phyloP scores from a whole-genome alignment of 2,888 invertebrate species.

The Aproaerema taeniolella region DNA sequence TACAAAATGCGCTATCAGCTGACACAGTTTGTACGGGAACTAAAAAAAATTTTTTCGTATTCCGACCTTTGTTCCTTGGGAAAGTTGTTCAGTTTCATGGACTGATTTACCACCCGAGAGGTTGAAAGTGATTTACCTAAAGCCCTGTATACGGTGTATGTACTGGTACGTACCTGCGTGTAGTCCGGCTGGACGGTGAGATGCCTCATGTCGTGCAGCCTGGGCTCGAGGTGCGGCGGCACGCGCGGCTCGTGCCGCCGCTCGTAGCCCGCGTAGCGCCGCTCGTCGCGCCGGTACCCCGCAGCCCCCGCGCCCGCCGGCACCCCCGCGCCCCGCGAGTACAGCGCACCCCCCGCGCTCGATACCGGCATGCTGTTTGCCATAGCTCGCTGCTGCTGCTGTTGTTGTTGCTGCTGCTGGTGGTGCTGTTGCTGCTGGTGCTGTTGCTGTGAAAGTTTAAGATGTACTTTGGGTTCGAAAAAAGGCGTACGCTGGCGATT shows the following conservation, averaged over 20 bases:
- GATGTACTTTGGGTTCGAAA: too few relatives aligned
- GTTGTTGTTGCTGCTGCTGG: too few relatives aligned
- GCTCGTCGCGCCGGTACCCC: slow-evolving; percentile 13
- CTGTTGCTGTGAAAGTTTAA: slow-evolving; percentile 1
- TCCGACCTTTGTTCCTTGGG: too few relatives aligned
- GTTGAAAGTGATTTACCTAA: too few relatives aligned
- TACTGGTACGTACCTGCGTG: slow-evolving; percentile 51
- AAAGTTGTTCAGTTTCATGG: too few relatives aligned
- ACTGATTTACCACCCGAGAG: too few relatives aligned
- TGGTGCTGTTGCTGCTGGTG: slow-evolving; percentile 10
- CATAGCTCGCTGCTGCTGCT: slow-evolving; percentile 6
- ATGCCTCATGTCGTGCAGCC: slow-evolving; percentile 21
- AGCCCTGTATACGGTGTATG: neutral
- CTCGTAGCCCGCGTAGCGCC: slow-evolving; percentile 19
- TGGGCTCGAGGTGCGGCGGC: slow-evolving; percentile 24
- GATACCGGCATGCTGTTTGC: neutral
- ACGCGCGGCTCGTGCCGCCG: slow-evolving; percentile 25
- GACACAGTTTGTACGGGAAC: too few relatives aligned
- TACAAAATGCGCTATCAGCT: too few relatives aligned
- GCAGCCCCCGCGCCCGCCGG: slow-evolving; percentile 13
- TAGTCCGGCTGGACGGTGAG: slow-evolving; percentile 53
- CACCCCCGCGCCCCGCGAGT: too few relatives aligned
- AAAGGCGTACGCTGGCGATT: too few relatives aligned
- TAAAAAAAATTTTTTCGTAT: too few relatives aligned
- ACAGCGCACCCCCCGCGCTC: slow-evolving; percentile 19